These are phyloP conservation scores for Drosophila punjabiensis DNA, from an alignment of 1,140 invertebrate species.

Conservation along the genomic window DNA sequence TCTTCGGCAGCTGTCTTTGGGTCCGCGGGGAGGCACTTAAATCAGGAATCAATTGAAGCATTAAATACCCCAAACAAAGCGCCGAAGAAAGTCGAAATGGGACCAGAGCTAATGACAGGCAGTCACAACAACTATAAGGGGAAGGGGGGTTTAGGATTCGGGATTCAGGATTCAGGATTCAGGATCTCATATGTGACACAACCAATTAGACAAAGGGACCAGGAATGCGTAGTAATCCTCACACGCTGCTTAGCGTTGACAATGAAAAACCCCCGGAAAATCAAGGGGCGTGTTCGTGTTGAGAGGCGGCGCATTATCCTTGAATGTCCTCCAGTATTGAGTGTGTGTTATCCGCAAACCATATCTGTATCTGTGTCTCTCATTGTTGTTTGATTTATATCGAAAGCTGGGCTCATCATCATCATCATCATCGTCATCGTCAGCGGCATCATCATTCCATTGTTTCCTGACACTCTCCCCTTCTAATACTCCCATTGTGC, in stretches of 20 bases:
- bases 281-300: slow-evolving; percentile 51
- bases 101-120: slow-evolving; percentile 53
- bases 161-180: neutral
- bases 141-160: slow-evolving; percentile 3
- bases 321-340: slow-evolving; percentile 55
- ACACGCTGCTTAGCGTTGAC: slow-evolving; percentile 75
- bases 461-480: slow-evolving; percentile 36
- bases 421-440: neutral
- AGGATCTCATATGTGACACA: slow-evolving; percentile 69
- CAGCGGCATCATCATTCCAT: slow-evolving; percentile 34
- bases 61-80: slow-evolving; percentile 77
- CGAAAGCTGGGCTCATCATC: slow-evolving; percentile 48
- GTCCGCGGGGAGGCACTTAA: slow-evolving; percentile 55
- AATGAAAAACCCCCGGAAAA: slow-evolving; percentile 50
- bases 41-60: slow-evolving; percentile 81
- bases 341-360: slow-evolving; percentile 34
- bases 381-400: slow-evolving; percentile 78
- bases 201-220: slow-evolving; percentile 78
- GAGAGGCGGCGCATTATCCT: slow-evolving; percentile 68
- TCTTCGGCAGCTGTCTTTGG: slow-evolving; percentile 47
- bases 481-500: slow-evolving; percentile 21
- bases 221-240: slow-evolving; percentile 77
- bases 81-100: slow-evolving; percentile 38
- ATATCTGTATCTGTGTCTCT: slow-evolving; percentile 48
- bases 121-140: slow-evolving; percentile 56